Evolutionary conservation across 1,140 invertebrate species (phyloP).

Genomic region (Antheraea pernyi): DNA sequence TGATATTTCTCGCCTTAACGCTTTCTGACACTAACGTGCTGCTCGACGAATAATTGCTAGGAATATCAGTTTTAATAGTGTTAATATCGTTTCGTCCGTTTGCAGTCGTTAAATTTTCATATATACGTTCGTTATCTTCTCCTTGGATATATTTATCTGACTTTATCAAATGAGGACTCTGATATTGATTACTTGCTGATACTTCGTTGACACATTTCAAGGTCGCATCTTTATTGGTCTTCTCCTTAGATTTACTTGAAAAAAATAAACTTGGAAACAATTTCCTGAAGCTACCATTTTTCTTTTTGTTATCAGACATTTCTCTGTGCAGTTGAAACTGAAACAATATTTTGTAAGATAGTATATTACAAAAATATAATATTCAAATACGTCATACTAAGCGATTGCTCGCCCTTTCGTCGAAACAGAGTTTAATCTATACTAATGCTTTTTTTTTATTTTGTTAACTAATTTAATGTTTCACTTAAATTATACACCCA

Average conservation of each 20-base stretch:
- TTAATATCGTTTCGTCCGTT: slow-evolving; percentile 34
- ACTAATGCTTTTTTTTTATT: too few species aligned
- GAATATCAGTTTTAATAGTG: slow-evolving; percentile 29
- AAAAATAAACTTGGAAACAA: slow-evolving; percentile 65
- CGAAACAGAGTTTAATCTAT: too few species aligned
- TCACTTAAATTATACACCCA: too few species aligned
- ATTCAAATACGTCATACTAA: not conserved
- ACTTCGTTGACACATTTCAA: slow-evolving; percentile 30
- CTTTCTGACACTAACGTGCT: slow-evolving; percentile 69
- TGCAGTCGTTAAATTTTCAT: slow-evolving; percentile 58
- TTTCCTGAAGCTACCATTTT: slow-evolving; percentile 58
- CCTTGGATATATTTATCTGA: slow-evolving; percentile 30
- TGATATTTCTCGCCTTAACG: slow-evolving; percentile 33
- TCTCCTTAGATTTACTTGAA: slow-evolving; percentile 56
- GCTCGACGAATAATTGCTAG: slow-evolving; percentile 59
- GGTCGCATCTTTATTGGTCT: slow-evolving; percentile 40
- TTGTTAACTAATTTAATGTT: too few species aligned
- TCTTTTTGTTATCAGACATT: slow-evolving; percentile 61
- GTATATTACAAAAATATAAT: not conserved
- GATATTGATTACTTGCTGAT: slow-evolving; percentile 50
- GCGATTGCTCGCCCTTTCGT: too few species aligned
- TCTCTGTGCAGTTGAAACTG: slow-evolving; percentile 14
- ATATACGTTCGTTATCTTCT: slow-evolving; percentile 50
- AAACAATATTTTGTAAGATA: not conserved
- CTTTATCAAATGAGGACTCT: slow-evolving; percentile 44